Percentiles rank a stretch among this genome's conserved stretches.
phyloP scores from a whole-genome alignment of 2,888 invertebrate genomes.

The Aporophyla nigra region DNA sequence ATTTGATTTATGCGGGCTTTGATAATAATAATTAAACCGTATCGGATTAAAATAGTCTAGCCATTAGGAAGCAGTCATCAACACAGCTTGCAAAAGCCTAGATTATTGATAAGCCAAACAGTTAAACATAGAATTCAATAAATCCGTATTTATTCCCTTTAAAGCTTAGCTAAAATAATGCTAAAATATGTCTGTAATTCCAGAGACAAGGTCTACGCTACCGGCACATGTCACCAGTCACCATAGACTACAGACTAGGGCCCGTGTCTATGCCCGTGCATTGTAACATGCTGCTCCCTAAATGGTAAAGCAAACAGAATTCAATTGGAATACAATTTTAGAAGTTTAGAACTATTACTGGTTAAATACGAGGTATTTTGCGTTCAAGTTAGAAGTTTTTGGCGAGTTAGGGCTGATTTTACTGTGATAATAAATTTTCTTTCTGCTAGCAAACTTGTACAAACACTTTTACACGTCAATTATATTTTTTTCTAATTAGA shows the following conservation, averaged over 20 bases:
- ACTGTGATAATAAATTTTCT: too few species aligned
- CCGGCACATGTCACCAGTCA: slow-evolving; percentile 41
- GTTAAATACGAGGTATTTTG: slow-evolving; percentile 26
- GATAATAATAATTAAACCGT: neutral
- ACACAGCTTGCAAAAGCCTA: neutral
- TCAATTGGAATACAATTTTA: slow-evolving; percentile 59
- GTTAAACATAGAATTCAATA: neutral
- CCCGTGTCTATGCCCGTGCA: slow-evolving; percentile 24
- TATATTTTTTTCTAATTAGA: too few species aligned
- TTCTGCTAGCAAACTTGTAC: too few species aligned
- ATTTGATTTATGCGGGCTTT: too few species aligned
- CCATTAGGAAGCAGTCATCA: neutral
- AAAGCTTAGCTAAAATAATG: slow-evolving; percentile 26
- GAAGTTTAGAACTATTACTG: slow-evolving; percentile 56
- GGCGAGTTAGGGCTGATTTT: neutral
- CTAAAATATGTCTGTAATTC: slow-evolving; percentile 26
- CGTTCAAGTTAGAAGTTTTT: slow-evolving; percentile 8
- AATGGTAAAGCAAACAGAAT: slow-evolving; percentile 55
- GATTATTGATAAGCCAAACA: neutral
- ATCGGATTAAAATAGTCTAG: neutral
- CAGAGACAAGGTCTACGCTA: slow-evolving; percentile 31
- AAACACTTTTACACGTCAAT: too few species aligned
- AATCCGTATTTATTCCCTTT: slow-evolving; percentile 5
- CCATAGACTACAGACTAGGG: neutral
- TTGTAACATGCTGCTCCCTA: slow-evolving; percentile 42